Evolutionary conservation across 92 coral and sea anemone genomes (phyloP).

Genomic region (Siderastrea siderea): DNA sequence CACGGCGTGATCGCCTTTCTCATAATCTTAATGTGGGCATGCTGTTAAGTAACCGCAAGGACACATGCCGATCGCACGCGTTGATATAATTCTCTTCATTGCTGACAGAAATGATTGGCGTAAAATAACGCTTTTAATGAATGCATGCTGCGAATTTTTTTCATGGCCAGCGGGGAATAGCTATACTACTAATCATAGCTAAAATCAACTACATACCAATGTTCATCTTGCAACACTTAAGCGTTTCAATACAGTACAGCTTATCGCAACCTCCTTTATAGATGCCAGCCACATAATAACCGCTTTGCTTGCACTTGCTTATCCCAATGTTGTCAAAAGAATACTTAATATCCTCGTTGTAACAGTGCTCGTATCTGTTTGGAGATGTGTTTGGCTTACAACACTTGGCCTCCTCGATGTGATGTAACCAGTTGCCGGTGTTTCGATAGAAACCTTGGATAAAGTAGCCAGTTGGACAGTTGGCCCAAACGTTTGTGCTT

Average conservation of each 20-base stretch:
- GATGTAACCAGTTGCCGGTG: conserved; percentile 30
- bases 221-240: conserved; percentile 71
- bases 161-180: no score
- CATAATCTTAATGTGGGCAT: no score
- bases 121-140: no score
- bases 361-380: conserved; percentile 64
- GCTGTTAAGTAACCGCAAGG: no score
- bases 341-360: conserved; percentile 28
- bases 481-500: conserved; percentile 49
- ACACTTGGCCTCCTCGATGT: conserved; percentile 76
- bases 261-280: conserved; percentile 69
- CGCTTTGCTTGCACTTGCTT: conserved; percentile 24
- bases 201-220: not conserved
- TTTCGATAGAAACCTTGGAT: conserved; percentile 61
- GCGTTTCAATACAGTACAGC: conserved; percentile 67
- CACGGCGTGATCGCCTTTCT: no score
- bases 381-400: conserved; percentile 78
- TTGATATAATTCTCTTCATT: no score
- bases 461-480: conserved; percentile 71
- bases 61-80: no score
- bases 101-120: no score
- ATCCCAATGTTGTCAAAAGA: conserved; percentile 36
- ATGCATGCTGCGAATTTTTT: no score
- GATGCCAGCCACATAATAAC: conserved; percentile 73
- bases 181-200: no score